These are phyloP conservation scores for Colius striatus DNA, from an alignment of 2,113 vertebrate species.

Conservation along the genomic window DNA sequence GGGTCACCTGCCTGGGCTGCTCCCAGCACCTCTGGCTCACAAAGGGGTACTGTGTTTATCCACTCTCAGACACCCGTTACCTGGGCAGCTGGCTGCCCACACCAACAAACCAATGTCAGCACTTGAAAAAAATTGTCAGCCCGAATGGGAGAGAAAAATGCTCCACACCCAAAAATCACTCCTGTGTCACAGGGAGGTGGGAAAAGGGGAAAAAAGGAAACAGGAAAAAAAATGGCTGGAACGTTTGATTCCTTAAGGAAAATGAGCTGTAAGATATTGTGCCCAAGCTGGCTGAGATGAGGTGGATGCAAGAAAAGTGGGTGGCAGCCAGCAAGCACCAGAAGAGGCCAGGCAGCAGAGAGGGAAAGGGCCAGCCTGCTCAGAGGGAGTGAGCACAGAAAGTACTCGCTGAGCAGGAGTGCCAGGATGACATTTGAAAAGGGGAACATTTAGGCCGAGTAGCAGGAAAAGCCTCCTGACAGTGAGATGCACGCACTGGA, in stretches of 20 bases:
- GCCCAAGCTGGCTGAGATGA: background rate
- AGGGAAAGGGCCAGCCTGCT: constrained; percentile 6
- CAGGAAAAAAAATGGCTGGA: background rate
- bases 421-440: constrained; percentile 42
- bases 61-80: background rate
- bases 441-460: constrained; percentile 11
- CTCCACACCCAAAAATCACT: background rate
- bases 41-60: background rate
- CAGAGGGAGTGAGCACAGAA: background rate
- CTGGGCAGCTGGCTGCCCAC: background rate
- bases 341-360: background rate
- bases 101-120: background rate
- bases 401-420: background rate
- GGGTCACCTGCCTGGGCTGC: background rate
- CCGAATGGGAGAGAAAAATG: background rate
- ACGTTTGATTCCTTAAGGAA: constrained; percentile 21
- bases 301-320: background rate
- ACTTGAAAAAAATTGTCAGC: background rate
- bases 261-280: constrained; percentile 27
- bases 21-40: background rate
- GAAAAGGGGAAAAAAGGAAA: background rate
- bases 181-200: background rate
- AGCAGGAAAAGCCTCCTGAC: constrained; percentile 53
- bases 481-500: constrained; percentile 30
- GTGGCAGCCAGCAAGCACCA: constrained; percentile 2